Evolutionary conservation across 2,888 invertebrate species (phyloP).

Genomic region (Salpingus planirostris): DNA sequence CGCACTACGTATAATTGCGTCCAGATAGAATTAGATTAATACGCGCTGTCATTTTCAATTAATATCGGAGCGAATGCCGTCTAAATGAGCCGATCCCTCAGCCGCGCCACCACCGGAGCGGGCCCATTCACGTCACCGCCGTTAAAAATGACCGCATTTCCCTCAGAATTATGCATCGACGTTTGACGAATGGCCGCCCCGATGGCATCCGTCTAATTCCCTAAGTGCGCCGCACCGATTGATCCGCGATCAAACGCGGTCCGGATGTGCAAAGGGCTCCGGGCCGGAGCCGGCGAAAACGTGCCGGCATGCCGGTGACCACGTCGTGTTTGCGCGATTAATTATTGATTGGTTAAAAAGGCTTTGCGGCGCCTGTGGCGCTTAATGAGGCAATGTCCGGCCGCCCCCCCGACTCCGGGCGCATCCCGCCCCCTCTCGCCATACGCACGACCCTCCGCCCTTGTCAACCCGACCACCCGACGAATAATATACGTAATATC

Average conservation of each 20-base stretch:
- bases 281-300: too few relatives aligned
- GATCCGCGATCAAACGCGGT: too few relatives aligned
- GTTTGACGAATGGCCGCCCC: constrained; percentile 22
- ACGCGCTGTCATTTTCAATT: constrained; percentile 41
- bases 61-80: constrained; percentile 35
- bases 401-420: constrained; percentile 14
- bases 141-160: constrained; percentile 41
- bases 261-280: constrained; percentile 1
- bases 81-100: constrained; percentile 38
- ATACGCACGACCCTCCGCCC: constrained; percentile 30
- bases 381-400: constrained; percentile 18
- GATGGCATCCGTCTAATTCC: constrained; percentile 1
- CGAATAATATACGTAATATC: too few relatives aligned
- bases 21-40: constrained; percentile 38
- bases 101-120: constrained; percentile 29
- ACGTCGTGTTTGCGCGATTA: constrained; percentile 18
- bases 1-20: constrained; percentile 28
- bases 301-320: constrained; percentile 8
- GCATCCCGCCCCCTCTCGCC: constrained; percentile 29
- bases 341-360: constrained; percentile 28
- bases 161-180: constrained; percentile 40
- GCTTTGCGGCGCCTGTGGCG: constrained; percentile 25
- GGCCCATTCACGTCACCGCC: constrained; percentile 39
- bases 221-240: too few relatives aligned
- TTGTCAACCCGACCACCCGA: constrained; percentile 29